Percentiles rank a stretch among this genome's conserved stretches.
Conservation (phyloP, 2,797 vertebrate species). For the Gallinago solitaria region DNA sequence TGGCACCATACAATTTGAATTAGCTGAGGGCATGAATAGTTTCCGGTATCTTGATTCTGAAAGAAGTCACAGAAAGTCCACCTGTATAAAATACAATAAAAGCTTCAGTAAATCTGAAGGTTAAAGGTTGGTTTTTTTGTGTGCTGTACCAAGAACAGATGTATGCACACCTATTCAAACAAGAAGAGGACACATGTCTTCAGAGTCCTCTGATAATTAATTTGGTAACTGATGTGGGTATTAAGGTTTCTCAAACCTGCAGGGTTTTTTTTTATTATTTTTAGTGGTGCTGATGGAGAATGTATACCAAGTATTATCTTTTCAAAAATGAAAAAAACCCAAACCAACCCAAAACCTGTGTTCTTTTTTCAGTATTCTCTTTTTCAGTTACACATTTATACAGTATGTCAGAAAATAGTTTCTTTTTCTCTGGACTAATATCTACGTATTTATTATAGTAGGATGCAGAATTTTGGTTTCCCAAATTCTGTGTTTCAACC, state of each 20-base stretch:
- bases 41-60: conserved; percentile 53
- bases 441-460: background rate
- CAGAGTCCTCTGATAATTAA: background rate
- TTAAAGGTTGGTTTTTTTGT: rapidly evolving
- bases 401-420: background rate
- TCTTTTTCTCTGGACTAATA: background rate
- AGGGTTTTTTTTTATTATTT: background rate
- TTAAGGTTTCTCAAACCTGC: background rate
- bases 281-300: background rate
- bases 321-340: background rate
- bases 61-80: conserved; percentile 80
- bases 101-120: background rate
- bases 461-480: background rate
- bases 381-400: background rate
- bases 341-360: background rate
- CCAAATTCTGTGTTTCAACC: background rate
- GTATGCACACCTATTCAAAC: background rate
- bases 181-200: background rate
- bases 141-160: background rate
- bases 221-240: too few species aligned
- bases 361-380: background rate
- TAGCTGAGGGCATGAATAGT: conserved; percentile 73
- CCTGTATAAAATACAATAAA: conserved; percentile 70
- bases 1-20: conserved; percentile 86
- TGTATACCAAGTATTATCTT: background rate